Percentiles rank a stretch among this genome's conserved stretches.
phyloP scores from a whole-genome alignment of 2,797 vertebrate species.

The Dendrocincla fuliginosa region DNA sequence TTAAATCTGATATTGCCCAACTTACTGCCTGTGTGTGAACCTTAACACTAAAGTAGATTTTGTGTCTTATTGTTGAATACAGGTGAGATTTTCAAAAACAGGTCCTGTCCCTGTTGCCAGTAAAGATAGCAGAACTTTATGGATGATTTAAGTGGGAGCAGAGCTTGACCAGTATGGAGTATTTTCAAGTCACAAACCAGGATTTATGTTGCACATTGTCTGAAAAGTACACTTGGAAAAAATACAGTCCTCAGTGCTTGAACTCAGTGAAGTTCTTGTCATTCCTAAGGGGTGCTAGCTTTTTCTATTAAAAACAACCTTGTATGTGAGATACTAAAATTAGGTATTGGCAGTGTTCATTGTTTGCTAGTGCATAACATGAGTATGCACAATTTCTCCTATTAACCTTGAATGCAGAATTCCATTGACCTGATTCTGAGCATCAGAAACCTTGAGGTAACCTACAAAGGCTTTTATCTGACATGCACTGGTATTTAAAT shows the following conservation, averaged over 20 bases:
- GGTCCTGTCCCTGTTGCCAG: not conserved
- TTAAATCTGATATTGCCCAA: not conserved
- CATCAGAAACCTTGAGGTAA: slow-evolving; percentile 26
- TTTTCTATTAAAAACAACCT: slow-evolving; percentile 8
- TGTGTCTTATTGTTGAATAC: not conserved
- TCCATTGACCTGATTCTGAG: slow-evolving; percentile 1
- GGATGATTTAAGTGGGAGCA: not conserved
- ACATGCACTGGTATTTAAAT: not conserved
- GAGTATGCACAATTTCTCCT: not conserved
- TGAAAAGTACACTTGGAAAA: not conserved
- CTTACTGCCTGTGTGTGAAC: not conserved
- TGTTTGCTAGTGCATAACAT: slow-evolving; percentile 10
- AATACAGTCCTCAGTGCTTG: not conserved
- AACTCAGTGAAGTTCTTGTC: not conserved
- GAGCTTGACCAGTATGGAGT: not conserved
- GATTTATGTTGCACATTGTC: not conserved
- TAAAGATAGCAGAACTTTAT: not conserved
- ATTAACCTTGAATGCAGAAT: slow-evolving; percentile 52
- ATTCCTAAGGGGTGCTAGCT: slow-evolving; percentile 5
- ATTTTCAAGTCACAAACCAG: not conserved
- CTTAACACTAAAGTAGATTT: not conserved
- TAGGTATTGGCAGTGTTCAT: not conserved
- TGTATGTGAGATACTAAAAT: slow-evolving; percentile 35
- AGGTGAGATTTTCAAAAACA: not conserved
- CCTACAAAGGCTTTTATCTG: slow-evolving; percentile 10